Conservation (phyloP, 2,113 vertebrate species). For the Ceyx margarethae region DNA sequence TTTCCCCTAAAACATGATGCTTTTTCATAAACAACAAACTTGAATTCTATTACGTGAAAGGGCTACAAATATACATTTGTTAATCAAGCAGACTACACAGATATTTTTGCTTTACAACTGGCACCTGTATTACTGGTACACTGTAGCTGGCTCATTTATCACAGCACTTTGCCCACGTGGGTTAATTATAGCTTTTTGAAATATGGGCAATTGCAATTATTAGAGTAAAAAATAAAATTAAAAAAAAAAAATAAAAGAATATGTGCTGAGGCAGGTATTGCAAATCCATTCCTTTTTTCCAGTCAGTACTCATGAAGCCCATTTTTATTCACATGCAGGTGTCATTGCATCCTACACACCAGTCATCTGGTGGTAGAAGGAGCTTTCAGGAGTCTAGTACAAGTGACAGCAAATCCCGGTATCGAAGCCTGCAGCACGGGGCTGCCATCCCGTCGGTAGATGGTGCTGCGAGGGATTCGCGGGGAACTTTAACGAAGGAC, state of each 20-base stretch:
- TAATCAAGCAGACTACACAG: slow-evolving; percentile 79
- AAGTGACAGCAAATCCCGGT: slow-evolving; percentile 1
- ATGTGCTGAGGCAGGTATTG: slow-evolving; percentile 26
- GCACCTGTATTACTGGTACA: slow-evolving; percentile 71
- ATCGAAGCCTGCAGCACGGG: slow-evolving; percentile 32
- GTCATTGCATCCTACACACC: slow-evolving; percentile 45
- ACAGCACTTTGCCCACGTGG: slow-evolving; percentile 58
- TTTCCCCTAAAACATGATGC: slow-evolving; percentile 73
- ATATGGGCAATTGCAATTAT: slow-evolving; percentile 30
- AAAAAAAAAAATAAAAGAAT: neutral
- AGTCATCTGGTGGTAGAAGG: slow-evolving; percentile 11
- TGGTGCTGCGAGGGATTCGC: slow-evolving; percentile 64
- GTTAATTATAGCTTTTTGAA: slow-evolving; percentile 51
- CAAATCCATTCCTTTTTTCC: slow-evolving; percentile 9
- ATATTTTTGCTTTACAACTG: slow-evolving; percentile 78
- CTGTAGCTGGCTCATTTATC: slow-evolving; percentile 62
- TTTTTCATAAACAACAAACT: slow-evolving; percentile 78
- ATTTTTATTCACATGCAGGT: slow-evolving; percentile 43
- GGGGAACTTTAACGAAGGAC: slow-evolving; percentile 51
- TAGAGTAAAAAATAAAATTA: neutral
- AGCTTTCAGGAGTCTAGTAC: slow-evolving; percentile 33
- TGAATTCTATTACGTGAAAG: slow-evolving; percentile 77
- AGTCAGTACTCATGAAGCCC: slow-evolving; percentile 29
- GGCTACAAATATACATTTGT: slow-evolving; percentile 81
- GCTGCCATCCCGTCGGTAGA: slow-evolving; percentile 71